A percentile compares a stretch with the other conserved stretches of the same genome.
phyloP scores from a whole-genome alignment of 2,113 vertebrate species.

The Uria lomvia region DNA sequence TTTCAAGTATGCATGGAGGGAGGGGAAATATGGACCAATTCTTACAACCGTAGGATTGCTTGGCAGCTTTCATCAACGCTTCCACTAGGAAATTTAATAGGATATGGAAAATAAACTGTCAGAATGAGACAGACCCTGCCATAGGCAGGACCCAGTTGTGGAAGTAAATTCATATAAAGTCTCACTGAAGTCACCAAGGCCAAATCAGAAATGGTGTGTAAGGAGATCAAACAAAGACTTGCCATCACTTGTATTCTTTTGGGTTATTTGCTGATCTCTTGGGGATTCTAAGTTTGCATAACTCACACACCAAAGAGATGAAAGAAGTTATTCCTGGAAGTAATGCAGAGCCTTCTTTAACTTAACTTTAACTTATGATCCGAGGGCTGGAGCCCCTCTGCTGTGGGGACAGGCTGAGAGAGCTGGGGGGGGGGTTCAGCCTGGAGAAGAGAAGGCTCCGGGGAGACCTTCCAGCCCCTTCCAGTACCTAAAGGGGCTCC shows the following conservation, averaged over 20 bases:
- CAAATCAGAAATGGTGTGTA: background rate
- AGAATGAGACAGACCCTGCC: background rate
- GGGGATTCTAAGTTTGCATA: background rate
- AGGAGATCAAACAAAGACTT: background rate
- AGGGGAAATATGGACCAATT: background rate
- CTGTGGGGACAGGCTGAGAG: background rate
- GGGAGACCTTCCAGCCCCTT: background rate
- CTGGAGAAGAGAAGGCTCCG: background rate
- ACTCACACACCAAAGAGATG: background rate
- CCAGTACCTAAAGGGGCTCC: background rate
- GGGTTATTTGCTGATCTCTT: background rate
- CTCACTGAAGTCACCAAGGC: background rate
- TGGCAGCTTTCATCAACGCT: background rate
- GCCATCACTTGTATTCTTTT: background rate
- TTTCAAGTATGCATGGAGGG: background rate
- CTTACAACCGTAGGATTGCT: background rate
- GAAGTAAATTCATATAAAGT: background rate
- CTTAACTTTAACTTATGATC: background rate
- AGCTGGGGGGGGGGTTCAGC: background rate
- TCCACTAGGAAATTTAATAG: background rate
- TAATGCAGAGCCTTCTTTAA: background rate
- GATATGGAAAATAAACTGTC: background rate
- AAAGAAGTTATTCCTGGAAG: conserved; percentile 6
- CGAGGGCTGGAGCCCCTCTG: background rate
- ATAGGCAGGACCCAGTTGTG: background rate